phyloP scores from a whole-genome alignment of 2,113 vertebrate species.

The Mungos mungo region DNA sequence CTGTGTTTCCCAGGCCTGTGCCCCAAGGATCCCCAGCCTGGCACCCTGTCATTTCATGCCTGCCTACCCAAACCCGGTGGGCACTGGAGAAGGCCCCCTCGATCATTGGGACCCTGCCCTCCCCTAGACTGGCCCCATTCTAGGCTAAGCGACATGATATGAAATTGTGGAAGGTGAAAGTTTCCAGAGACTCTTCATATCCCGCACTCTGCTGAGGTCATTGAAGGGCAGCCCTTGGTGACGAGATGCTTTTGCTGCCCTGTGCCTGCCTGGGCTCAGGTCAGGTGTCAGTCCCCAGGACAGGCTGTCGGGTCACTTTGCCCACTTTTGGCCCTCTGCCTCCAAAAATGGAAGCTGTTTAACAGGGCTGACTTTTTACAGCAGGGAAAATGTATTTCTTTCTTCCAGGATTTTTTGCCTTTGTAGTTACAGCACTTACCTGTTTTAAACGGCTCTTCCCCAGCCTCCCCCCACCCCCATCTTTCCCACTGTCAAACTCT shows the following conservation, averaged over 20 bases:
- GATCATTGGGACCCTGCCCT: neutral
- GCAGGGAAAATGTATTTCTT: neutral
- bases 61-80: neutral
- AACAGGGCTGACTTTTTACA: neutral
- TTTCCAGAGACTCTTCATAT: neutral
- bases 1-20: constrained; percentile 2
- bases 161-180: constrained; percentile 23
- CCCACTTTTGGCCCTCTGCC: neutral
- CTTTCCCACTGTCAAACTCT: constrained; percentile 71
- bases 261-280: constrained; percentile 17
- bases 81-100: neutral
- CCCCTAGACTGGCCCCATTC: neutral
- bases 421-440: constrained; percentile 59
- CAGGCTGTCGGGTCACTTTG: neutral
- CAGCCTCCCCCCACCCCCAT: neutral
- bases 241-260: neutral
- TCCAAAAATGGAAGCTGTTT: neutral
- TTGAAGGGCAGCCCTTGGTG: constrained; percentile 38
- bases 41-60: neutral
- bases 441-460: constrained; percentile 60
- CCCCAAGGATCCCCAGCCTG: neutral
- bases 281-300: neutral
- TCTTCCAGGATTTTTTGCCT: constrained; percentile 15
- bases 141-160: neutral
- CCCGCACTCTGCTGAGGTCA: constrained; percentile 1